A percentile compares a stretch with the other conserved stretches of the same genome.
These are phyloP conservation scores for Scytalopus superciliaris DNA, from an alignment of 2,113 vertebrate species.

Conservation along the genomic window DNA sequence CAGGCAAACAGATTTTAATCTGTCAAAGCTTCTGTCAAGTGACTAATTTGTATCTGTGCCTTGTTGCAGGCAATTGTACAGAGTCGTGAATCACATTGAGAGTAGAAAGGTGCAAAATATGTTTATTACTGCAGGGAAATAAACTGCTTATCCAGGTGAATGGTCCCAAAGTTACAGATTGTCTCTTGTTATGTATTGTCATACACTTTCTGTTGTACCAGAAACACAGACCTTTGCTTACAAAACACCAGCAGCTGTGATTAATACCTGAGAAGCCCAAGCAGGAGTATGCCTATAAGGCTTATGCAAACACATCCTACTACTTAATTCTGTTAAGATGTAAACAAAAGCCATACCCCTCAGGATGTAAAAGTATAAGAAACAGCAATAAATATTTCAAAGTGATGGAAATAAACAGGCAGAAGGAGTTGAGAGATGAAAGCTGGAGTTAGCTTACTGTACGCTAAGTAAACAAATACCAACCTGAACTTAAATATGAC, in stretches of 20 bases:
- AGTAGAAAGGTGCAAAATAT: not conserved
- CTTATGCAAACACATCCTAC: not conserved
- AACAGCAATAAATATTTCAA: not conserved
- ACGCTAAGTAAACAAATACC: not conserved
- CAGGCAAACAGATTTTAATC: not conserved
- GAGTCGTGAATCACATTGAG: not conserved
- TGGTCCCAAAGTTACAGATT: not conserved
- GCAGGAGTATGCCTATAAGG: not conserved
- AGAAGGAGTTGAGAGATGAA: not conserved
- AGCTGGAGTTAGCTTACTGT: not conserved
- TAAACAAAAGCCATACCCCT: constrained; percentile 2
- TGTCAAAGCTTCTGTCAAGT: not conserved
- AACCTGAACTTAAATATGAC: not conserved
- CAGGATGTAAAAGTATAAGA: not conserved
- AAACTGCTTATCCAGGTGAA: not conserved
- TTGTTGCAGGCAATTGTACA: not conserved
- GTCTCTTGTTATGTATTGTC: not conserved
- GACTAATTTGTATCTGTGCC: not conserved
- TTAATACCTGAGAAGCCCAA: not conserved
- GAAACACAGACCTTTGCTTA: not conserved
- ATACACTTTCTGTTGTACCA: not conserved
- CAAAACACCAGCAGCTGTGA: not conserved
- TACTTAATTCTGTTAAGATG: not conserved
- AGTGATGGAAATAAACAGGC: not conserved
- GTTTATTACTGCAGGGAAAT: not conserved